Evolutionary conservation across 1,140 invertebrate genomes (phyloP).

Genomic region (Nephila pilipes): DNA sequence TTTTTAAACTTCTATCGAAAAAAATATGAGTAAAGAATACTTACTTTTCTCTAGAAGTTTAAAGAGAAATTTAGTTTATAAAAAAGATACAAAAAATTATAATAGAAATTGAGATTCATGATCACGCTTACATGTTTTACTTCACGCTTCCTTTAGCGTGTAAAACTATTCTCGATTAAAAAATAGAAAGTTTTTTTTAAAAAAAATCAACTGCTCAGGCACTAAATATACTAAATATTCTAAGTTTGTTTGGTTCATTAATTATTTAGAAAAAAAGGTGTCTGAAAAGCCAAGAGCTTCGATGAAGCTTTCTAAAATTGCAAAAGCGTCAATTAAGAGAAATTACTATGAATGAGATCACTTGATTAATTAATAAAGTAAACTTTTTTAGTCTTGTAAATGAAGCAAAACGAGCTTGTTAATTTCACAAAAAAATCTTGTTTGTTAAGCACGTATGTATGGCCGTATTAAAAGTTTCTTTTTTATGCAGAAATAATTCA

Average conservation of each 20-base stretch:
- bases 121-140: background rate
- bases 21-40: too few relatives aligned
- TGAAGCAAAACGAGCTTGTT: slow-evolving; percentile 17
- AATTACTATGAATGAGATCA: background rate
- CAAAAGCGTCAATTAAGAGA: slow-evolving; percentile 16
- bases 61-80: too few relatives aligned
- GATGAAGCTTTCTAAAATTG: background rate
- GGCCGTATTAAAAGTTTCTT: background rate
- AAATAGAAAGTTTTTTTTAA: background rate
- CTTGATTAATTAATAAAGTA: slow-evolving; percentile 20
- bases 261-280: background rate
- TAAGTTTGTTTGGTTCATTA: slow-evolving; percentile 28
- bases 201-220: background rate
- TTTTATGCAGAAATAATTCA: background rate
- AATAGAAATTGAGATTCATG: background rate
- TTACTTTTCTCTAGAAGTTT: too few relatives aligned
- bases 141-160: background rate
- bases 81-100: background rate
- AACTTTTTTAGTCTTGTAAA: slow-evolving; percentile 16
- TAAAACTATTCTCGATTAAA: background rate
- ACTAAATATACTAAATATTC: background rate
- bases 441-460: background rate
- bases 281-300: background rate
- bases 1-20: too few relatives aligned
- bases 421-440: background rate